phyloP scores from a whole-genome alignment of 2,888 invertebrate genomes.

The Ectobius pallidus region DNA sequence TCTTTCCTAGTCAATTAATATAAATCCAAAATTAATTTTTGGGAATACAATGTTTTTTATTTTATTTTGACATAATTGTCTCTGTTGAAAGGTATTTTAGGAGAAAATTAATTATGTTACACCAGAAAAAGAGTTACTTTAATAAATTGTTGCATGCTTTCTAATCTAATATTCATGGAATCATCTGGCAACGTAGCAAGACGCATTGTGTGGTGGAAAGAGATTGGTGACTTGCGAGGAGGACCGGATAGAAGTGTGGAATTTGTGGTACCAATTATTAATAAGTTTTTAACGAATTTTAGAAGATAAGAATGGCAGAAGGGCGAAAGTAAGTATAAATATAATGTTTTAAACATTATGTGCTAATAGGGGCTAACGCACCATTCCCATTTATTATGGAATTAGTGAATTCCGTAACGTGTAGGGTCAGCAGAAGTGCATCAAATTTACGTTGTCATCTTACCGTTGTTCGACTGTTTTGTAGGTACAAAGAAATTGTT shows the following conservation, averaged over 20 bases:
- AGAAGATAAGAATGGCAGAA: constrained; percentile 57
- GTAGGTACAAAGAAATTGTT: not conserved
- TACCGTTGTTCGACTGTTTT: constrained; percentile 49
- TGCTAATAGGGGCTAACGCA: no score
- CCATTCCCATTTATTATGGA: no score
- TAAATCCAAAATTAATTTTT: no score
- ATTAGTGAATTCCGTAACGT: no score
- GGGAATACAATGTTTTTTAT: no score
- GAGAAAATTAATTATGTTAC: no score
- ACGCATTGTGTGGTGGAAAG: constrained; percentile 38
- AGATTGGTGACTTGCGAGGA: constrained; percentile 37
- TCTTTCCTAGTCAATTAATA: no score
- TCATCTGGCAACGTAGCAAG: constrained; percentile 33
- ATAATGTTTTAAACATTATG: no score
- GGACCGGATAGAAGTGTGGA: constrained; percentile 20
- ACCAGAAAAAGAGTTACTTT: no score
- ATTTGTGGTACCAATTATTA: not conserved
- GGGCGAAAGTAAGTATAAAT: constrained; percentile 59
- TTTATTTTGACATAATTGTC: no score
- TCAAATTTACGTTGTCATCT: constrained; percentile 58
- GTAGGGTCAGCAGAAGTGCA: constrained; percentile 37
- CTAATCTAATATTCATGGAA: not conserved
- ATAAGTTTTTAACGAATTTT: not conserved
- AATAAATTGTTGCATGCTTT: no score
- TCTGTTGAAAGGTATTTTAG: no score